Evolutionary conservation across 2,797 vertebrate species (phyloP).

Genomic region (Champsocephalus esox): DNA sequence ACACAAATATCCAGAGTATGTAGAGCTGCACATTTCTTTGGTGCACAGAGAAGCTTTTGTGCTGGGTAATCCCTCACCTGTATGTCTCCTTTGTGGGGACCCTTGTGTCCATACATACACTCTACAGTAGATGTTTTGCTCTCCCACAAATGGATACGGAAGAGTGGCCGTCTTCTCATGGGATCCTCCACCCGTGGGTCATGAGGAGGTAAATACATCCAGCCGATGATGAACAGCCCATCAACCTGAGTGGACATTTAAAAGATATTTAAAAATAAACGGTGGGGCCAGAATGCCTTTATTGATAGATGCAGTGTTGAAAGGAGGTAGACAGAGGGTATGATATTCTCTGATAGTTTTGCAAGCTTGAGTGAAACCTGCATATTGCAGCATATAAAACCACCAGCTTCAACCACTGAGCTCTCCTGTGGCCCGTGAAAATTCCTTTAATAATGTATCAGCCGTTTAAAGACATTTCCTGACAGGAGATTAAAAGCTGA

Average conservation of each 20-base stretch:
- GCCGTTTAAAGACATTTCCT: neutral
- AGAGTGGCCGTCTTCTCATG: slow-evolving; percentile 96
- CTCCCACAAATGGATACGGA: slow-evolving; percentile 95
- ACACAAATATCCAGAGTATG: neutral
- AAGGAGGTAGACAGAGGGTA: too few species aligned
- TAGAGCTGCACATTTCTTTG: neutral
- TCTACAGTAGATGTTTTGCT: slow-evolving; percentile 92
- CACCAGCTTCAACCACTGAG: too few species aligned
- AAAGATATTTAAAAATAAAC: too few species aligned
- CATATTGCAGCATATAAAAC: too few species aligned
- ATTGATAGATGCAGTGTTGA: too few species aligned
- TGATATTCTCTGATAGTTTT: too few species aligned
- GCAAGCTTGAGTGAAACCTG: too few species aligned
- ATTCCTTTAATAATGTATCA: neutral
- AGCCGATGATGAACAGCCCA: slow-evolving; percentile 95
- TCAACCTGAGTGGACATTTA: slow-evolving; percentile 87
- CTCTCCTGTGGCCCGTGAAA: neutral
- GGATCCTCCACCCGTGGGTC: slow-evolving; percentile 97
- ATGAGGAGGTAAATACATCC: slow-evolving; percentile 98
- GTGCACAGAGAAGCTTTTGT: neutral
- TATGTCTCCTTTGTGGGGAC: slow-evolving; percentile 97
- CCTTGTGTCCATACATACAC: slow-evolving; percentile 98
- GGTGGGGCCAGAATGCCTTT: too few species aligned
- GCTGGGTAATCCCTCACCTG: slow-evolving; percentile 83
- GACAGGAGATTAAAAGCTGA: neutral